Base-by-base conservation (phyloP, 2,797 vertebrate species). In the Semaprochilodus insignis region DNA sequence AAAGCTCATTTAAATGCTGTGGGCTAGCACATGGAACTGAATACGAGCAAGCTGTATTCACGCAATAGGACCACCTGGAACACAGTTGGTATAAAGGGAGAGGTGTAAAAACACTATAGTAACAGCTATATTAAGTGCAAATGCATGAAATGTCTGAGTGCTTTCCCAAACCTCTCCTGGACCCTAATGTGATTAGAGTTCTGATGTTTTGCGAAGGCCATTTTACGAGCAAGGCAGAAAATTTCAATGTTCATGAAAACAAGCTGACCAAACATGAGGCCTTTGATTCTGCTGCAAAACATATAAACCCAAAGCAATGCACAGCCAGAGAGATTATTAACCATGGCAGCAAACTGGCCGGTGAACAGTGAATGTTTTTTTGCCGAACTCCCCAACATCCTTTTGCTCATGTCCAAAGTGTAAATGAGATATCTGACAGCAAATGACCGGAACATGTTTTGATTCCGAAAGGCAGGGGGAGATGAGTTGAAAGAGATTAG, bases 201-300 rank as follows among this genome's bases (percentile, higher is more conserved):
- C 27, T 80, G 4, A 81, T 80, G 81, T 82, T 82, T 34, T 71
- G 23, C 60, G 59, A 15, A 57, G 55, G 40, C 31, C 21, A 0
- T 73, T 83, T 78, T 74, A 74, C 78, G 65, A 48, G 65, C 66
- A 65, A 52, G 31, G 79, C 55, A 67, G 36, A 81, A 86, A 36
- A 78, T 81, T 74, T 87, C 16, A 36, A 63, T 66, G 44, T 65
- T 57, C 59, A 78, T 77, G 70, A 85, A 83, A 88, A 81, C 63
- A 88, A 88, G 87, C 57, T 74, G 76, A 88, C 4, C 77, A 78
- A 71, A 78, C 57, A 34, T 57, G 67, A 70, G 31, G 23, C 21
- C 44, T 74, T 31, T 69, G 65, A 78, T 63, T 79, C 60, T 54
- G 44, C 23, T 52, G 60, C 70, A 66, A 74, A 25, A 54, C 59